phyloP scores from a whole-genome alignment of 2,113 vertebrate genomes.

The Nothobranchius furzeri region DNA sequence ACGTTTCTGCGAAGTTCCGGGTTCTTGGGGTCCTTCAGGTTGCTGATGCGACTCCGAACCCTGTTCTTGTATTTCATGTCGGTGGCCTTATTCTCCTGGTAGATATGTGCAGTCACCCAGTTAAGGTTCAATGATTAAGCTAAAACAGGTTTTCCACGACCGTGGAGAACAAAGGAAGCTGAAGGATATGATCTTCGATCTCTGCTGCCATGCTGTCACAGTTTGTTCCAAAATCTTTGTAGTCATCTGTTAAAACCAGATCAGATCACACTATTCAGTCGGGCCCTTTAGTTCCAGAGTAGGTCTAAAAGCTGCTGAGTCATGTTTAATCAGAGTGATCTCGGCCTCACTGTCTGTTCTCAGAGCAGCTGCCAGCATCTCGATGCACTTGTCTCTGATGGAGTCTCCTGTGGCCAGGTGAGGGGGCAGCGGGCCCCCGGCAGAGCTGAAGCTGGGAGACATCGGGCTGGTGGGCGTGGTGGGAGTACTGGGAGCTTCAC shows the following conservation, averaged over 20 bases:
- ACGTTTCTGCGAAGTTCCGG: conserved; percentile 89
- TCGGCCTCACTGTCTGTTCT: conserved; percentile 85
- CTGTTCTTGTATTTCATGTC: conserved; percentile 99
- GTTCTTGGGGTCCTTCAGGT: conserved; percentile 97
- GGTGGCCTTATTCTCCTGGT: conserved; percentile 90
- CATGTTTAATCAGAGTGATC: neutral
- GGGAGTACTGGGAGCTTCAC: conserved; percentile 81
- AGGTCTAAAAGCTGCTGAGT: neutral
- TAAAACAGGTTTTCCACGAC: neutral
- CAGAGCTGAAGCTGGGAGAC: conserved; percentile 80
- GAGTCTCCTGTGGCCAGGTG: conserved; percentile 88
- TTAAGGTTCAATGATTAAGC: conserved; percentile 57
- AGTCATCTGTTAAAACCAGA: conserved; percentile 81
- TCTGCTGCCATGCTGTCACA: conserved; percentile 94
- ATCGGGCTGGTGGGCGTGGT: conserved; percentile 83
- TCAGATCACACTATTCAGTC: neutral
- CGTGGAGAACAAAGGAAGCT: neutral
- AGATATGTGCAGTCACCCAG: conserved; percentile 85
- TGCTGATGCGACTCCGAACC: conserved; percentile 95
- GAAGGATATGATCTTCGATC: conserved; percentile 98
- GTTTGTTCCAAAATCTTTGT: conserved; percentile 87
- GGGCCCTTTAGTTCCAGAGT: neutral
- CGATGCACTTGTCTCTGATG: conserved; percentile 93
- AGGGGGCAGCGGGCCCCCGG: conserved; percentile 75
- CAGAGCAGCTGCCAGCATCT: conserved; percentile 90